Base-by-base conservation (phyloP, 2,113 vertebrate genomes). In the Columba livia region DNA sequence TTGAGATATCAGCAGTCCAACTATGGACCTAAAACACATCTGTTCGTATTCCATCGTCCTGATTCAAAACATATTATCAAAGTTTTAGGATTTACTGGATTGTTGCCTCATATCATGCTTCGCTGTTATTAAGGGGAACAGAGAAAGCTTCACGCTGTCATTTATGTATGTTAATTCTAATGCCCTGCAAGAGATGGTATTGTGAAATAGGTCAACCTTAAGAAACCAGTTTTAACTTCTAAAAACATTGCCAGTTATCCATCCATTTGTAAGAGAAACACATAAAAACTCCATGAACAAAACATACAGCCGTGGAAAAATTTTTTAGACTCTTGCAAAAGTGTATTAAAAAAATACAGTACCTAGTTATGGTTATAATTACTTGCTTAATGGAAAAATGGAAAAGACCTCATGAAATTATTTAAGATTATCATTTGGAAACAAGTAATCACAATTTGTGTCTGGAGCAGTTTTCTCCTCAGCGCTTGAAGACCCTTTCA, bases 211-310 rank as follows among this genome's bases (percentile, higher is more conserved):
- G 31, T 51, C 18, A 21, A 50, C 44, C 18, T 58, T 84, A 40
- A 67, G 10, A 64, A 50, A 90, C 18, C 2, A n/a, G 12, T 56
- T 54, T 66, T 26, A 64, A 57, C 21, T 74, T 65, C 69, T 50
- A 48, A 64, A 57, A 87, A 12, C 16, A 56, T 0, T n/a, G 26
- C 14, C 56, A 83, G 17, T 2, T 0, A 1, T 28, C 28, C 21
- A 71, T n/a, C 6, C 12, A 31, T 65, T 78, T 81, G 9, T n/a
- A 64, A 38, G 11, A 90, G 18, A 28, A 44, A 79, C 5, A 36
- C 8, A 12, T 23, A 25, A 11, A 61, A 82, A 91, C 11, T 15
- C 12, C 26, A 65, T 60, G 38, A 9, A 67, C 20, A 79, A 85
- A 82, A 40, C 18, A 80, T 18, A 57, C 7, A 66, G 29, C 9